Percentiles rank a stretch among this genome's conserved stretches.
phyloP scores from a whole-genome alignment of 2,113 vertebrate species.

The Turnix velox region DNA sequence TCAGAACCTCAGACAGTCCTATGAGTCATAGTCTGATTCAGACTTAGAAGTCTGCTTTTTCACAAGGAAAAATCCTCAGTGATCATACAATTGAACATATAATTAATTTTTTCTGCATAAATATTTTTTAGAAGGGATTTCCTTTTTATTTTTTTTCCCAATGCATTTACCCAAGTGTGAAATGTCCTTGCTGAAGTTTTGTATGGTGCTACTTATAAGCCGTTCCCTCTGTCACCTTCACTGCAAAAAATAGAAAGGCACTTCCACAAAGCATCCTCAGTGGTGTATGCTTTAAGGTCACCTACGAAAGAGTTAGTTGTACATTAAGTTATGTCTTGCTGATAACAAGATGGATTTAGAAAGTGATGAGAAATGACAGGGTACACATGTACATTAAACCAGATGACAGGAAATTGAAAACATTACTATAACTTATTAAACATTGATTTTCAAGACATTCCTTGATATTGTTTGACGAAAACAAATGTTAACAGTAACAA shows the following conservation, averaged over 20 bases:
- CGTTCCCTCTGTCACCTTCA: constrained; percentile 18
- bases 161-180: neutral
- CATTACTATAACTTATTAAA: constrained; percentile 67
- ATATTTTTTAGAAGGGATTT: neutral
- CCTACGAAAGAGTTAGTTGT: constrained; percentile 49
- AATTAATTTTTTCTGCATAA: neutral
- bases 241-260: constrained; percentile 28
- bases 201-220: neutral
- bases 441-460: constrained; percentile 67
- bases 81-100: neutral
- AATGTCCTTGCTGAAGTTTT: neutral
- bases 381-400: constrained; percentile 59
- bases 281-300: constrained; percentile 47
- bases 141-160: no score
- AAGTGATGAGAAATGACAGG: constrained; percentile 57
- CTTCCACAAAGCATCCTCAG: neutral
- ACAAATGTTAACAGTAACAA: constrained; percentile 54
- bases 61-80: neutral
- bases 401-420: constrained; percentile 68
- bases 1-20: neutral
- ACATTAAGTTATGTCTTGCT: constrained; percentile 62
- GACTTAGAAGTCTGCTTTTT: neutral
- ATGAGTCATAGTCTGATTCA: neutral
- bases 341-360: constrained; percentile 66
- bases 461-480: constrained; percentile 57